phyloP scores from a whole-genome alignment of 2,113 vertebrate species.

The Junco hyemalis region DNA sequence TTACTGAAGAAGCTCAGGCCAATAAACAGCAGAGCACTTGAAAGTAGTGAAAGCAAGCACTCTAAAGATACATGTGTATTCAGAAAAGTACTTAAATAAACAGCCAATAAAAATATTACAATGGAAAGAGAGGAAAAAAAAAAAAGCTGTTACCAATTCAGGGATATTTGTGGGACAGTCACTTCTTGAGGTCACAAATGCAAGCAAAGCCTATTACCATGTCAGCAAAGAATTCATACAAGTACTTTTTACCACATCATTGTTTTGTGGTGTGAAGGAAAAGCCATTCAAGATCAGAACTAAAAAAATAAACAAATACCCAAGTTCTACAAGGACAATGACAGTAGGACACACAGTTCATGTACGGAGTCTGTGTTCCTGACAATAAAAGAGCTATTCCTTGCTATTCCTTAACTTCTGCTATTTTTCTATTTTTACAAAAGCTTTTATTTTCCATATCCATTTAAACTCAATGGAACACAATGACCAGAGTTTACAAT shows the following conservation, averaged over 20 bases:
- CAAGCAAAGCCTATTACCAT: background rate
- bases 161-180: background rate
- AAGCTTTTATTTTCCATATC: background rate
- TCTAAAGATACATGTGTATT: background rate
- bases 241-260: background rate
- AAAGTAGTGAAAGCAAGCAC: background rate
- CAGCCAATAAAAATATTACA: background rate
- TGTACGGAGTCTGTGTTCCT: background rate
- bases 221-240: background rate
- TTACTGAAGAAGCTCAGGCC: background rate
- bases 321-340: background rate
- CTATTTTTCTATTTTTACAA: background rate
- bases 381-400: background rate
- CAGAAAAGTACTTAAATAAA: background rate
- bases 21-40: background rate
- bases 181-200: background rate
- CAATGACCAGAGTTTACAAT: background rate
- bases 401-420: background rate
- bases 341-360: background rate
- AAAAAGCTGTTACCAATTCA: background rate
- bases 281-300: background rate
- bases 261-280: background rate
- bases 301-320: background rate
- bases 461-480: background rate
- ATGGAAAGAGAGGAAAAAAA: background rate